Base-by-base conservation (phyloP, 2,888 invertebrate genomes). In the Standfussiana lucernea region DNA sequence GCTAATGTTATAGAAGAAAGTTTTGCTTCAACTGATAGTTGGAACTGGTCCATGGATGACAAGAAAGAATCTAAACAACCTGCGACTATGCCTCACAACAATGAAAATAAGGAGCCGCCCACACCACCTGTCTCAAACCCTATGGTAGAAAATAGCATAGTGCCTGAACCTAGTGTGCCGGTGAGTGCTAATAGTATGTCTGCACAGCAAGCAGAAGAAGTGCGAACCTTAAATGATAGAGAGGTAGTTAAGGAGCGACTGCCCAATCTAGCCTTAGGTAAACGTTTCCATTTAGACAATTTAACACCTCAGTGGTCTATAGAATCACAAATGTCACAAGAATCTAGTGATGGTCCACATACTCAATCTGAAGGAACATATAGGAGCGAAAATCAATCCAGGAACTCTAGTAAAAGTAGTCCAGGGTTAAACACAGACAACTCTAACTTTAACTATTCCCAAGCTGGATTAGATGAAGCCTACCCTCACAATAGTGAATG, bases 261-360 rank as follows among this genome's bases (percentile, higher is more conserved):
- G 86, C 97, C 95, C 73, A 97, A 95, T 89, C 92, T 97, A 88
- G 96, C 94, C 62, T 84, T 95, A 67, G 96, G 95, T 53, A 97
- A 95, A 83, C 92, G 95, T 62, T 93, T 95, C 77, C 94, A 96
- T 86, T 90, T 95, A 89, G 94, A 95, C 64, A 95, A 95, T 90
- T 90, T 95, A 86, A 95, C 97, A 35, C 97, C 97, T 4, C 97
- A 97, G 87, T 97, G 97, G 97, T 97, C 97, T 10, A 97, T 97
- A 74, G 97, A 97, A 90, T 97, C 97, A 53, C 97, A 97, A 91
- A 97, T 97, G 93, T 97, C 97, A 18, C 97, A 97, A 90, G 97
- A 97, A 87, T 97, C 97, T 4, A 97, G 97, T 81, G 97, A 97
- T 88, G 97, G 97, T 50, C 95, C 97, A 37, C 94, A 97, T 59